These are phyloP conservation scores for Chelonus insularis DNA, from an alignment of 1,140 invertebrate species.

Conservation along the genomic window DNA sequence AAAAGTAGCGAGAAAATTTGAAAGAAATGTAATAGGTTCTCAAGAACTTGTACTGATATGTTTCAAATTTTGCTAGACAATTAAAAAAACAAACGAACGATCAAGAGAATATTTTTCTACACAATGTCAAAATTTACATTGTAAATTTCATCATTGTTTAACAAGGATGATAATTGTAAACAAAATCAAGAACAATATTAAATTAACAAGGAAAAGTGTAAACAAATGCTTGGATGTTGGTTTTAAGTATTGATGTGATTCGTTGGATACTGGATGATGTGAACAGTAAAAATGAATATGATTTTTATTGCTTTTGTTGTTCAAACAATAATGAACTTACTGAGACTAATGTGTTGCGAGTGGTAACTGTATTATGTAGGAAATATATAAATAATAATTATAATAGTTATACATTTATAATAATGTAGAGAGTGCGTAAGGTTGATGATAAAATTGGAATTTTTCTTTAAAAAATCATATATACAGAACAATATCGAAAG, in stretches of 20 bases:
- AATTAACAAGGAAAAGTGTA: background rate
- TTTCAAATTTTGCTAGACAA: no score
- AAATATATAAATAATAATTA: background rate
- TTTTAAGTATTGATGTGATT: background rate
- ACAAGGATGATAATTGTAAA: slow-evolving; percentile 14
- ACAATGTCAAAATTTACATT: slow-evolving; percentile 37
- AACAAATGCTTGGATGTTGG: slow-evolving; percentile 5
- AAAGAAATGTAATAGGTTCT: no score
- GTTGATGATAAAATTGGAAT: background rate
- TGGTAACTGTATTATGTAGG: slow-evolving; percentile 4
- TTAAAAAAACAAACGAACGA: no score
- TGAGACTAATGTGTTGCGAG: background rate
- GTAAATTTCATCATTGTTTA: no score
- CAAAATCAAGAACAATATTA: slow-evolving; percentile 9
- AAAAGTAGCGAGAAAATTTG: no score
- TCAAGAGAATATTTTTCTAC: slow-evolving; percentile 52
- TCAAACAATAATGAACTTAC: background rate
- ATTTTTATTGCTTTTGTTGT: background rate
- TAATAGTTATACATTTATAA: slow-evolving; percentile 3
- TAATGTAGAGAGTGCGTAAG: slow-evolving; percentile 20
- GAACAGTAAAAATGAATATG: background rate
- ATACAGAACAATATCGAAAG: slow-evolving; percentile 9
- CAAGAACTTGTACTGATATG: no score
- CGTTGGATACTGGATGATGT: slow-evolving; percentile 1
- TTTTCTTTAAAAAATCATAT: background rate